Evolutionary conservation across 2,113 vertebrate genomes (phyloP).

Genomic region (Lophochroa leadbeateri): DNA sequence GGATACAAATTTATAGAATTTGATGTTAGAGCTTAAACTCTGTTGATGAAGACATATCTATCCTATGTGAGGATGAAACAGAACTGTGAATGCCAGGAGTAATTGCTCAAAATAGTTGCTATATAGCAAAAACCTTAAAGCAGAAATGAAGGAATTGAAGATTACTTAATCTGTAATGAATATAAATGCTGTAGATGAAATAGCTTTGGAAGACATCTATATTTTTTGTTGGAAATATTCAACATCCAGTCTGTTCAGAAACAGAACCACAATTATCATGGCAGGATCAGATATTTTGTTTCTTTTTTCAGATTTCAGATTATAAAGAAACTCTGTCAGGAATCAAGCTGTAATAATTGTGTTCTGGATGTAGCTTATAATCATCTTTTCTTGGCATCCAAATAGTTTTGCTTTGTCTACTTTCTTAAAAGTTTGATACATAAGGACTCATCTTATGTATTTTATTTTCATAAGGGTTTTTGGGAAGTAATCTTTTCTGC

Average conservation of each 20-base stretch:
- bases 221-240: not conserved
- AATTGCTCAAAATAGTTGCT: not conserved
- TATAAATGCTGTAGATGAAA: not conserved
- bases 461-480: not conserved
- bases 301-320: not conserved
- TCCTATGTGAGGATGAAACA: not conserved
- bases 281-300: not conserved
- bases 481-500: not conserved
- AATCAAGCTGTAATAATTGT: not conserved
- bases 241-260: not conserved
- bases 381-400: not conserved
- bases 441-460: not conserved
- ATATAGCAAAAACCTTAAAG: not conserved
- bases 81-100: not conserved
- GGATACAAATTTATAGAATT: not conserved
- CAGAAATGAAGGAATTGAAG: not conserved
- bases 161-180: not conserved
- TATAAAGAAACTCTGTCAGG: not conserved
- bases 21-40: not conserved
- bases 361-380: not conserved
- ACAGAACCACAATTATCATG: not conserved
- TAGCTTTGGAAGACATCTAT: not conserved
- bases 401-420: not conserved
- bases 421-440: not conserved
- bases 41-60: not conserved